A percentile compares a stretch with the other conserved stretches of the same genome.
phyloP scores from a whole-genome alignment of 1,140 invertebrate species.

The Drepana arcuata region DNA sequence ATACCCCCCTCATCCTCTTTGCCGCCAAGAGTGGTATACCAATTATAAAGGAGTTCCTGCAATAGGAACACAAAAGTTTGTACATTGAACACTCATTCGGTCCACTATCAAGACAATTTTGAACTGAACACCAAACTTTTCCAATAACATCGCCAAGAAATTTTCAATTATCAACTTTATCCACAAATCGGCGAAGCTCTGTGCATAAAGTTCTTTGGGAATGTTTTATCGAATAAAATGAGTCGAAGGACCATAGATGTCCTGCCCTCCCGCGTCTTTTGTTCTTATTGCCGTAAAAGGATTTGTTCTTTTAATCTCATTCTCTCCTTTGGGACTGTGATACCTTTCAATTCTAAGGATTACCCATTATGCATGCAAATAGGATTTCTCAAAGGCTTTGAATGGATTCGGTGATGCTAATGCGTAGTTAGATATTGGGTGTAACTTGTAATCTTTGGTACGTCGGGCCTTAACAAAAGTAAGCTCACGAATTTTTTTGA shows the following conservation, averaged over 20 bases:
- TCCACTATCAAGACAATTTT: slow-evolving; percentile 12
- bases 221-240: slow-evolving; percentile 5
- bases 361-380: slow-evolving; percentile 7
- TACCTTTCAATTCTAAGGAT: slow-evolving; percentile 5
- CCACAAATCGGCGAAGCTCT: slow-evolving; percentile 4
- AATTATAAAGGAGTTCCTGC: no score
- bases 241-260: neutral
- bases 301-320: slow-evolving; percentile 13
- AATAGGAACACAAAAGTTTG: no score
- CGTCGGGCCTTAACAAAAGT: no score
- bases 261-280: neutral
- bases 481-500: no score
- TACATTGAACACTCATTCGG: no score
- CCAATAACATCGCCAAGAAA: slow-evolving; percentile 20
- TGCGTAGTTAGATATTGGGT: no score
- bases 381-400: no score
- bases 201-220: slow-evolving; percentile 7
- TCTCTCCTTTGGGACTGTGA: slow-evolving; percentile 6
- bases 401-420: no score
- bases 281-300: slow-evolving; percentile 1
- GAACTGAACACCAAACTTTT: slow-evolving; percentile 15
- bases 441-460: no score
- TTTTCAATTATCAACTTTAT: slow-evolving; percentile 26
- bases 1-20: no score
- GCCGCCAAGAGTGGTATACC: no score